A percentile compares a stretch with the other conserved stretches of the same genome.
Conservation (phyloP, 2,797 vertebrate genomes). For the Austrolebias charrua region DNA sequence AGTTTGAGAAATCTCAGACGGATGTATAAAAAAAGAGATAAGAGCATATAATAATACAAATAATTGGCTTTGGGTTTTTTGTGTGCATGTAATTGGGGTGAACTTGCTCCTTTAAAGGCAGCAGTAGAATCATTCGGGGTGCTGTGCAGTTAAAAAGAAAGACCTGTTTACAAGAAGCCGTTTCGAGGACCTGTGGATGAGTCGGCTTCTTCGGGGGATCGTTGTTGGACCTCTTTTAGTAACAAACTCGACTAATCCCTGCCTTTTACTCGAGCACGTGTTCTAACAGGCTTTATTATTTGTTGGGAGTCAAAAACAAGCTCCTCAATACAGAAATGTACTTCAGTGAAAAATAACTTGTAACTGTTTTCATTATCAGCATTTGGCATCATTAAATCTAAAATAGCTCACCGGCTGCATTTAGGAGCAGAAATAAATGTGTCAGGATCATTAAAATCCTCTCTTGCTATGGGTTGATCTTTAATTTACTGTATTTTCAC, state of each 20-base stretch:
- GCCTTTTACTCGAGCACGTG: slow-evolving; percentile 45
- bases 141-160: slow-evolving; percentile 31
- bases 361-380: slow-evolving; percentile 54
- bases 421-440: slow-evolving; percentile 47
- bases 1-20: neutral
- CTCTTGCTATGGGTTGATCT: slow-evolving; percentile 50
- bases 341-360: slow-evolving; percentile 31
- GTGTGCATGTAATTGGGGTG: slow-evolving; percentile 1
- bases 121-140: slow-evolving; percentile 19
- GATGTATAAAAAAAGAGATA: slow-evolving; percentile 11
- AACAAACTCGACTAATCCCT: slow-evolving; percentile 59
- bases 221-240: slow-evolving; percentile 59
- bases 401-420: slow-evolving; percentile 52
- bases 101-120: slow-evolving; percentile 9
- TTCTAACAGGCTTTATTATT: slow-evolving; percentile 56
- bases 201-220: slow-evolving; percentile 48
- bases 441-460: slow-evolving; percentile 39
- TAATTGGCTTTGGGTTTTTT: slow-evolving; percentile 3
- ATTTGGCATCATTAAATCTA: slow-evolving; percentile 66
- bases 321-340: slow-evolving; percentile 39
- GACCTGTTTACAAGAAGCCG: slow-evolving; percentile 47
- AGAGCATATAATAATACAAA: neutral
- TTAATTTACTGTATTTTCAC: slow-evolving; percentile 45
- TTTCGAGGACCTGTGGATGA: slow-evolving; percentile 43
- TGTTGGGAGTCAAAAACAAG: slow-evolving; percentile 40